A percentile compares a stretch with the other conserved stretches of the same genome.
Conservation (phyloP, 2,888 invertebrate species). For the Agriopis marginaria region DNA sequence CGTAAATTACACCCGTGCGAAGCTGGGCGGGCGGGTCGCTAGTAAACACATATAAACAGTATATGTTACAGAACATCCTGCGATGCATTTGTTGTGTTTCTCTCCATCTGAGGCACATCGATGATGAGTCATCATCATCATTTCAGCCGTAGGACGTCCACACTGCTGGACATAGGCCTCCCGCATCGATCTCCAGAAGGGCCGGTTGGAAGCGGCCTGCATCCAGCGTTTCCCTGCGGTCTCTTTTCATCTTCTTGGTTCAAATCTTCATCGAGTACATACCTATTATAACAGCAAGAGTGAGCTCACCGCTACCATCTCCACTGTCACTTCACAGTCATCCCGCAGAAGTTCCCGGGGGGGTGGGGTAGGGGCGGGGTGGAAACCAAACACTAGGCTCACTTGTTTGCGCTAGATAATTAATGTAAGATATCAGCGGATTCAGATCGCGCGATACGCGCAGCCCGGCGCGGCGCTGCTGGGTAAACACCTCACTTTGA, state of each 20-base stretch:
- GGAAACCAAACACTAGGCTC: slow-evolving; percentile 51
- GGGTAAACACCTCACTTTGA: slow-evolving; percentile 23
- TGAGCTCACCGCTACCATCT: neutral
- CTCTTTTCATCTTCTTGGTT: no score
- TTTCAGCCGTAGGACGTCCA: no score
- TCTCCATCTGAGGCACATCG: neutral
- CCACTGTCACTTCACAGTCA: slow-evolving; percentile 6
- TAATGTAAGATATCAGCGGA: slow-evolving; percentile 54
- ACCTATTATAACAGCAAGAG: neutral
- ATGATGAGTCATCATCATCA: no score
- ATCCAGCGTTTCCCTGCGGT: no score
- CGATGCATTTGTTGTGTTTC: neutral
- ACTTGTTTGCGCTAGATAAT: slow-evolving; percentile 67
- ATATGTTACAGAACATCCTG: neutral
- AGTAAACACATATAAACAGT: no score
- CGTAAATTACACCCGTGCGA: no score
- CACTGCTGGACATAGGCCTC: no score
- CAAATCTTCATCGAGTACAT: neutral
- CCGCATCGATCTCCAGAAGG: no score
- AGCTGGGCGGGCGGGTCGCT: no score
- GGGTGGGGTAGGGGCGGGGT: slow-evolving; percentile 11
- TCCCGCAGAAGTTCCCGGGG: slow-evolving; percentile 19
- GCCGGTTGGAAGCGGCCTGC: no score
- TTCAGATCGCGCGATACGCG: slow-evolving; percentile 30
- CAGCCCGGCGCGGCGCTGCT: slow-evolving; percentile 22